phyloP scores from a whole-genome alignment of 2,888 invertebrate species.

The Zele albiditarsus region DNA sequence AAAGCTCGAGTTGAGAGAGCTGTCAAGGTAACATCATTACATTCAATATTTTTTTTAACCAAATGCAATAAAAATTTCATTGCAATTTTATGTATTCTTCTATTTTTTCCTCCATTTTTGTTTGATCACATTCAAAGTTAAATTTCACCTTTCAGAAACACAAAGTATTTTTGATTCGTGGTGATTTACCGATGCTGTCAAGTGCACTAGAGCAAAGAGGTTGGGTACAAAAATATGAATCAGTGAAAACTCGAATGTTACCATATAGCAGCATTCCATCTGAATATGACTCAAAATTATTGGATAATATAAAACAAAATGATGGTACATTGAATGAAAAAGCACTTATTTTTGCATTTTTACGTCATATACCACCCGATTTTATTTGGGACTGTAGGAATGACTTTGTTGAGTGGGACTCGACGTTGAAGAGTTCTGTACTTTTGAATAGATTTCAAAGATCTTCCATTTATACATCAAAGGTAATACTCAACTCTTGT shows the following conservation, averaged over 20 bases:
- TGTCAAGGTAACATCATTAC: slow-evolving; percentile 53
- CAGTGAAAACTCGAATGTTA: slow-evolving; percentile 62
- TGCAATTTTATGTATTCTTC: neutral
- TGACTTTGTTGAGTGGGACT: slow-evolving; percentile 66
- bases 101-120: neutral
- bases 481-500: slow-evolving; percentile 51
- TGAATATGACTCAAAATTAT: slow-evolving; percentile 60
- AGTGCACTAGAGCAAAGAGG: slow-evolving; percentile 63
- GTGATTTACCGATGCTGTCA: slow-evolving; percentile 65
- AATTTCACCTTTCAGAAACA: slow-evolving; percentile 53
- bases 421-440: slow-evolving; percentile 56
- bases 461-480: slow-evolving; percentile 65
- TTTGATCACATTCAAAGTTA: neutral
- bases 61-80: neutral
- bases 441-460: slow-evolving; percentile 64
- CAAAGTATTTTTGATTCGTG: slow-evolving; percentile 66
- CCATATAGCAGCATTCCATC: slow-evolving; percentile 61
- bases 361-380: slow-evolving; percentile 60
- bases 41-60: neutral
- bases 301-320: slow-evolving; percentile 58
- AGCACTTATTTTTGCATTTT: slow-evolving; percentile 59
- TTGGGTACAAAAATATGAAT: slow-evolving; percentile 68
- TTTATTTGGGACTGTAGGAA: slow-evolving; percentile 68
- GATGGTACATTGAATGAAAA: slow-evolving; percentile 64
- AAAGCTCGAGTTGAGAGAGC: slow-evolving; percentile 61